These are phyloP conservation scores for Physella acuta DNA, from an alignment of 1,140 invertebrate genomes.

Conservation along the genomic window DNA sequence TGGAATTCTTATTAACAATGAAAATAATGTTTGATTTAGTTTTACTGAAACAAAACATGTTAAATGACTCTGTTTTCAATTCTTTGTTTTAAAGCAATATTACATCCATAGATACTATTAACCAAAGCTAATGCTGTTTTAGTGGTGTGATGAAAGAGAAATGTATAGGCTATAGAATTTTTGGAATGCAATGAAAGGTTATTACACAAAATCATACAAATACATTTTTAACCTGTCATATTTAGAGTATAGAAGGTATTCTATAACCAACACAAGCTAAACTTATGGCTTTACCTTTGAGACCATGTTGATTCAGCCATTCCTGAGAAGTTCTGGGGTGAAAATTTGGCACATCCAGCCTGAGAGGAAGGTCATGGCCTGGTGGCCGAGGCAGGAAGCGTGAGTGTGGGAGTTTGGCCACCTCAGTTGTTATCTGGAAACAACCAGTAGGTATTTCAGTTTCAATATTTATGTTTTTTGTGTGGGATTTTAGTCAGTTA, in stretches of 20 bases:
- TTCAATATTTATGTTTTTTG: conserved; percentile 9
- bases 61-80: no score
- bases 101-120: no score
- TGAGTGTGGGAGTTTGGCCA: conserved; percentile 57
- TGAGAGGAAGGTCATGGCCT: conserved; percentile 57
- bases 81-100: no score
- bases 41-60: neutral
- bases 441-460: neutral
- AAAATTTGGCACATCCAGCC: conserved; percentile 54
- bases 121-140: no score
- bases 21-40: neutral
- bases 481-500: no score
- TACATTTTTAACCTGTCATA: no score
- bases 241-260: no score
- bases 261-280: no score
- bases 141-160: no score
- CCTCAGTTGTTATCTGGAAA: conserved; percentile 54
- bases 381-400: conserved; percentile 58
- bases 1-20: neutral
- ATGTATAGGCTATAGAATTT: no score
- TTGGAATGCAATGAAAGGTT: no score
- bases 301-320: conserved; percentile 58
- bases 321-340: conserved; percentile 53
- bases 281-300: conserved; percentile 52
- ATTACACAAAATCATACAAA: no score